Evolutionary conservation across 2,888 invertebrate species (phyloP).

Genomic region (Hipparchia sbordonii): DNA sequence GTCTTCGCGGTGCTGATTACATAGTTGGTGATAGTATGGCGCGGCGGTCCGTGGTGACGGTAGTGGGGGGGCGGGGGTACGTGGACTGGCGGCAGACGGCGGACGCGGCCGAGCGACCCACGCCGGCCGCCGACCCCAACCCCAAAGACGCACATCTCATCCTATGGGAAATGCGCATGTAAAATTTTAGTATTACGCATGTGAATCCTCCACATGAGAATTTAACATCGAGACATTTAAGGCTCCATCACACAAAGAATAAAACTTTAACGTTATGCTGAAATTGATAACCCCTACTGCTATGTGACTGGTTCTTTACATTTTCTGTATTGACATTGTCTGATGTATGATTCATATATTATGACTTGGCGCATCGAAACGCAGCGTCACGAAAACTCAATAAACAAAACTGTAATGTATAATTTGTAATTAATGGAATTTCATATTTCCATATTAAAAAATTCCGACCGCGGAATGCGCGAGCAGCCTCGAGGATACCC

Average conservation of each 20-base stretch:
- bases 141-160: conserved; percentile 94
- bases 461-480: no score
- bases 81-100: conserved; percentile 92
- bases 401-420: no score
- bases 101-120: conserved; percentile 82
- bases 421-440: no score
- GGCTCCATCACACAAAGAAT: not conserved
- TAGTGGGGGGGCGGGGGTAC: conserved; percentile 95
- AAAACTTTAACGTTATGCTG: not conserved
- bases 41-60: conserved; percentile 90
- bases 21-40: conserved; percentile 74
- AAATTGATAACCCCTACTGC: no score
- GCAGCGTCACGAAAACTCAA: no score
- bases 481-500: no score
- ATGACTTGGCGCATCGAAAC: no score
- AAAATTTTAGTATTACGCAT: conserved; percentile 15
- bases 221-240: conserved; percentile 11
- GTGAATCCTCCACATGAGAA: conserved; percentile 11
- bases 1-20: conserved; percentile 72
- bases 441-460: no score
- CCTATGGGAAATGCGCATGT: conserved; percentile 88
- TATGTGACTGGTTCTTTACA: no score
- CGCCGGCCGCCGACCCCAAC: conserved; percentile 86
- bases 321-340: no score
- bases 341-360: no score